These are phyloP conservation scores for Hyposoter didymator DNA, from an alignment of 2,888 invertebrate genomes.

Conservation along the genomic window DNA sequence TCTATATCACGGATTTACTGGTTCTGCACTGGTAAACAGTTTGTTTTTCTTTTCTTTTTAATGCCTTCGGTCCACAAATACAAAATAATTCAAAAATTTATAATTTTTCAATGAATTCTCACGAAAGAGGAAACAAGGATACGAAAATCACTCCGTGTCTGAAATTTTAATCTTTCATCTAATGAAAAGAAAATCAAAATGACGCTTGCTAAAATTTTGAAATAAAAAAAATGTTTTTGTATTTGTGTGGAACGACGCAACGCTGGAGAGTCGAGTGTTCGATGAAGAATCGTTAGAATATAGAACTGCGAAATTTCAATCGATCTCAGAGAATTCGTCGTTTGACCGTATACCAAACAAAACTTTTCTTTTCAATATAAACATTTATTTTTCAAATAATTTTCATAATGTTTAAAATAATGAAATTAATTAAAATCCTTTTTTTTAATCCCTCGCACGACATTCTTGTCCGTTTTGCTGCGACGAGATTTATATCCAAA, in stretches of 20 bases:
- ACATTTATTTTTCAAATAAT: neutral
- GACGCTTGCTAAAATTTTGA: neutral
- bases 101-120: neutral
- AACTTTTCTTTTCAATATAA: neutral
- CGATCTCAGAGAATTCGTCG: slow-evolving; percentile 5
- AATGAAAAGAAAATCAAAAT: neutral
- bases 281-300: neutral
- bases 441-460: neutral
- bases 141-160: neutral
- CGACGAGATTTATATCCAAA: neutral
- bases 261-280: slow-evolving; percentile 21
- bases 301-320: slow-evolving; percentile 21
- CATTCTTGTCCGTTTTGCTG: neutral
- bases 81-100: neutral
- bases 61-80: slow-evolving; percentile 37
- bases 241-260: slow-evolving; percentile 58
- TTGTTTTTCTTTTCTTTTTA: slow-evolving; percentile 36
- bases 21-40: slow-evolving; percentile 74
- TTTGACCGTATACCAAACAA: neutral
- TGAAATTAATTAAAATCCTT: no score
- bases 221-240: slow-evolving; percentile 31
- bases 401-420: neutral
- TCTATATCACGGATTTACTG: slow-evolving; percentile 81
- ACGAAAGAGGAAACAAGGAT: neutral
- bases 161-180: neutral